Percentiles rank a stretch among this genome's conserved stretches.
phyloP scores from a whole-genome alignment of 1,140 invertebrate species.

The Parapsyche elsis region DNA sequence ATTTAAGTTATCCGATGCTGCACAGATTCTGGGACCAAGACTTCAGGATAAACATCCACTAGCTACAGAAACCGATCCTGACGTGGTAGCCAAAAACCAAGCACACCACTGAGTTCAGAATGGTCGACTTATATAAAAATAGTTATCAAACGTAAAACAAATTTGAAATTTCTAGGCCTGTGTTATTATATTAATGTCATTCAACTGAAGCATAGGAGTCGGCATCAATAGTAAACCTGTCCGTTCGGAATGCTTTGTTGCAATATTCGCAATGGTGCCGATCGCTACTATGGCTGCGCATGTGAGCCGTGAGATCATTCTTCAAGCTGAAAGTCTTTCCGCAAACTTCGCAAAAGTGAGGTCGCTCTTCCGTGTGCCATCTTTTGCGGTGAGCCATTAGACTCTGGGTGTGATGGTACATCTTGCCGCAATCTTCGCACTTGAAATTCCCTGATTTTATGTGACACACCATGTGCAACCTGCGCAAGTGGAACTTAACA shows the following conservation, averaged over 20 bases:
- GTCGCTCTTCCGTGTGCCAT: conserved; percentile 62
- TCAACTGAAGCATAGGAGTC: neutral
- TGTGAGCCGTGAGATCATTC: conserved; percentile 52
- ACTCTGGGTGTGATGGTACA: conserved; percentile 53
- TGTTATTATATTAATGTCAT: too few relatives aligned
- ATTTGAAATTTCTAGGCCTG: too few relatives aligned
- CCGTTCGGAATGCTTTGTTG: conserved; percentile 52
- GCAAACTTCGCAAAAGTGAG: conserved; percentile 64
- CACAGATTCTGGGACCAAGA: too few relatives aligned
- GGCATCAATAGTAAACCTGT: conserved; percentile 31
- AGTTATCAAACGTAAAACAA: neutral
- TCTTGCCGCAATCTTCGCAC: conserved; percentile 51
- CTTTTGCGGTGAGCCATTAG: conserved; percentile 49
- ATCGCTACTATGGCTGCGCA: conserved; percentile 45
- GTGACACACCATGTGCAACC: conserved; percentile 50
- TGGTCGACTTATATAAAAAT: neutral
- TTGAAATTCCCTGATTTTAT: conserved; percentile 44
- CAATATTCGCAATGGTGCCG: conserved; percentile 45
- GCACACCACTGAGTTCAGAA: too few relatives aligned
- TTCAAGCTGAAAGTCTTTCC: conserved; percentile 59
- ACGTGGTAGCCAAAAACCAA: too few relatives aligned
- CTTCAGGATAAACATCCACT: too few relatives aligned
- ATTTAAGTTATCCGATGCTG: too few relatives aligned
- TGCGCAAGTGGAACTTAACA: neutral
- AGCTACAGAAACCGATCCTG: too few relatives aligned